Evolutionary conservation across 2,888 invertebrate genomes (phyloP).

Genomic region (Cloeon dipterum): DNA sequence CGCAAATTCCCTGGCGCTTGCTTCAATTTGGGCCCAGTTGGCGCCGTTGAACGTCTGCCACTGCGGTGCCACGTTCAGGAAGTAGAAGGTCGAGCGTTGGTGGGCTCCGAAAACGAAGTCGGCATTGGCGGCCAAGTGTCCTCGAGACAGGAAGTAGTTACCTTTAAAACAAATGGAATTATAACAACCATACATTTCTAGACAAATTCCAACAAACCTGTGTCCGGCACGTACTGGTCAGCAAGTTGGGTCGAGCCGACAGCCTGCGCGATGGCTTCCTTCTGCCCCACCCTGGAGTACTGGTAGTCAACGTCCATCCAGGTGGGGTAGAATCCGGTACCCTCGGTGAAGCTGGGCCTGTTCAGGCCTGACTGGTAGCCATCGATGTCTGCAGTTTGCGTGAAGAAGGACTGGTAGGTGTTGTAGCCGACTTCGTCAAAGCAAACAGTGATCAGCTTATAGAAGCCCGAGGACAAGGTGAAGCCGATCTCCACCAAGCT

Average conservation of each 20-base stretch:
- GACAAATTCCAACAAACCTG: too few species aligned
- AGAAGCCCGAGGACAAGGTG: not conserved
- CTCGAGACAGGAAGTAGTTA: constrained; percentile 23
- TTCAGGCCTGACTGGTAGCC: not conserved
- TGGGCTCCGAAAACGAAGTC: constrained; percentile 35
- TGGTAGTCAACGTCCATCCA: not conserved
- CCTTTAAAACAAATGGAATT: too few species aligned
- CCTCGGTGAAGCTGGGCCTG: not conserved
- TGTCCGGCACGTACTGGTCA: too few species aligned
- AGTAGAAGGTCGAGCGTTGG: constrained; percentile 34
- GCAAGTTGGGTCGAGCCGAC: too few species aligned
- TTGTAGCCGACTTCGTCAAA: not conserved
- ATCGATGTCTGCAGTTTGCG: not conserved
- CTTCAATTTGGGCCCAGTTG: constrained; percentile 29
- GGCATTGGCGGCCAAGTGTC: constrained; percentile 34
- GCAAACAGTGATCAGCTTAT: not conserved
- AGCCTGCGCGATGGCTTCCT: not conserved
- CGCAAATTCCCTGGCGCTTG: constrained; percentile 21
- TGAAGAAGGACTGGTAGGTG: not conserved
- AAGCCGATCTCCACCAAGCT: not conserved
- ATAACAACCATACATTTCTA: too few species aligned
- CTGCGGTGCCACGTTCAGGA: constrained; percentile 39
- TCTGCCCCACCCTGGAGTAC: not conserved
- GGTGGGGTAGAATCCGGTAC: not conserved
- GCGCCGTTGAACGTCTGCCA: constrained; percentile 37